These are phyloP conservation scores for Monochamus saltuarius DNA, from an alignment of 1,140 invertebrate genomes.

Conservation along the genomic window DNA sequence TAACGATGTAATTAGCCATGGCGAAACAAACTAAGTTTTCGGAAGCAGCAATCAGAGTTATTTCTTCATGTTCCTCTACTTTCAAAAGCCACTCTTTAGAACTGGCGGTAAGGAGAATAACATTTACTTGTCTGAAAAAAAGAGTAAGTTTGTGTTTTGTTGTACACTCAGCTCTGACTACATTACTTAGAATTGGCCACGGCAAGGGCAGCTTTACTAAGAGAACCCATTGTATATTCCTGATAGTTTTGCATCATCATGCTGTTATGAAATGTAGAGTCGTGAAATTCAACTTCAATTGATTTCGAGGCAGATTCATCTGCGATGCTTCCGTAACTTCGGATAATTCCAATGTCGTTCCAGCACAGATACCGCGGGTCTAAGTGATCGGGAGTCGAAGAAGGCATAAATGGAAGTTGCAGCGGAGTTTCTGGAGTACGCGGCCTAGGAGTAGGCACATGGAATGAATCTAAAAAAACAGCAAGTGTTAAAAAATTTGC, in stretches of 20 bases:
- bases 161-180: too few species aligned
- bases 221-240: constrained; percentile 75
- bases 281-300: constrained; percentile 95
- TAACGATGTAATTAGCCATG: constrained; percentile 70
- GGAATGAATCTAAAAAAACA: constrained; percentile 36
- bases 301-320: constrained; percentile 63
- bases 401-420: constrained; percentile 86
- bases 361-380: constrained; percentile 73
- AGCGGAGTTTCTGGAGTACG: constrained; percentile 55
- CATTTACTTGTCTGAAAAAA: constrained; percentile 43
- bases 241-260: constrained; percentile 85
- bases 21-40: constrained; percentile 75
- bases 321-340: constrained; percentile 63
- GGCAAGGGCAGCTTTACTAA: constrained; percentile 76
- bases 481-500: neutral
- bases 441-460: constrained; percentile 33
- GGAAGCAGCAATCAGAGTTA: constrained; percentile 70
- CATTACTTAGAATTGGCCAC: constrained; percentile 60
- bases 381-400: constrained; percentile 82
- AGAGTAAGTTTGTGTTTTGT: neutral
- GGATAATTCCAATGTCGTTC: constrained; percentile 83
- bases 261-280: constrained; percentile 84
- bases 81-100: constrained; percentile 86
- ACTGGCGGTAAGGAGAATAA: constrained; percentile 69
- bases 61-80: constrained; percentile 76